Percentiles rank a stretch among this genome's conserved stretches.
Evolutionary conservation across 2,888 invertebrate genomes (phyloP).

Genomic region (Neria commutata): DNA sequence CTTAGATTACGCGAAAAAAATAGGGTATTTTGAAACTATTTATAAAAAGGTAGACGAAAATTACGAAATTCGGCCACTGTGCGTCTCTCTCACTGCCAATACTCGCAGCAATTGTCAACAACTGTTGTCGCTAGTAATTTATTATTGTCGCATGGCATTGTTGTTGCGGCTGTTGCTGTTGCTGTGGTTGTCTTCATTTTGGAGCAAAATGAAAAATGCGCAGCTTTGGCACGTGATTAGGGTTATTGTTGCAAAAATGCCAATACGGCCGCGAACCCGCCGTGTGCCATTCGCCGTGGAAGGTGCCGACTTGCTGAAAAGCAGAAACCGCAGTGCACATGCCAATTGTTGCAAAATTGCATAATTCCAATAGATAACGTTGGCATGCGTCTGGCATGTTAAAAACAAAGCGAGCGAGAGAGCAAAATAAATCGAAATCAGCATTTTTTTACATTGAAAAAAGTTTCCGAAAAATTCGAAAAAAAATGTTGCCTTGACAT

Average conservation of each 20-base stretch:
- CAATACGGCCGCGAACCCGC: too few relatives aligned
- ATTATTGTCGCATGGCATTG: slow-evolving; percentile 33
- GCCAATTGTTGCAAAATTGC: neutral
- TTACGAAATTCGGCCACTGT: too few relatives aligned
- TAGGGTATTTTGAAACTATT: too few relatives aligned
- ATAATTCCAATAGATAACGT: neutral
- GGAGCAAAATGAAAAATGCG: slow-evolving; percentile 25
- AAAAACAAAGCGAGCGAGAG: slow-evolving; percentile 1
- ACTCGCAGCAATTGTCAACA: slow-evolving; percentile 3
- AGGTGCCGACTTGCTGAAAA: neutral
- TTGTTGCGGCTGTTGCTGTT: slow-evolving; percentile 32
- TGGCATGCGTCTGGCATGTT: slow-evolving; percentile 24
- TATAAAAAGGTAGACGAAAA: too few relatives aligned
- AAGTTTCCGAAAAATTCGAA: slow-evolving; percentile 9
- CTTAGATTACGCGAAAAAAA: too few relatives aligned
- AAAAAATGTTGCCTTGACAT: slow-evolving; percentile 23
- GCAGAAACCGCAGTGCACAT: slow-evolving; percentile 11
- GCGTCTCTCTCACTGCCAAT: too few relatives aligned
- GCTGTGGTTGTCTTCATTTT: too few relatives aligned
- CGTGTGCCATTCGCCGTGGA: slow-evolving; percentile 17
- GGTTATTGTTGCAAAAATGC: slow-evolving; percentile 34
- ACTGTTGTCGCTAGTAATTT: neutral
- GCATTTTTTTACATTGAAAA: neutral
- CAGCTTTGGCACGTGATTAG: slow-evolving; percentile 49
- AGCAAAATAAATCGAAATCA: too few relatives aligned